Evolutionary conservation across 2,113 vertebrate species (phyloP).

Genomic region (Coregonus clupeaformis): DNA sequence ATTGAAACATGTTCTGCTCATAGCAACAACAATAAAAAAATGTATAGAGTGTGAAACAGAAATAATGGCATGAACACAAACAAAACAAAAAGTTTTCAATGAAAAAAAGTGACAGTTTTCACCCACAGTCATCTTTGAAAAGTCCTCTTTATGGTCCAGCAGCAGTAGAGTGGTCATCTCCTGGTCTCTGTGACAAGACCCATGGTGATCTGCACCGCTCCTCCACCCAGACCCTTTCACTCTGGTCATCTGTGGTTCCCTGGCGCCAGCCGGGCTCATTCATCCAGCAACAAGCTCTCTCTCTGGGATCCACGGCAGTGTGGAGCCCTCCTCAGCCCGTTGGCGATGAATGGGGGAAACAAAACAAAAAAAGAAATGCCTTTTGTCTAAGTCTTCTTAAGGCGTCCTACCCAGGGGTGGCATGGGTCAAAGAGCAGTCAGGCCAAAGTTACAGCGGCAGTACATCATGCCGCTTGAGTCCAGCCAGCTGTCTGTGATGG

Average conservation of each 20-base stretch:
- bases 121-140: conserved; percentile 53
- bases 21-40: conserved; percentile 43
- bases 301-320: conserved; percentile 23
- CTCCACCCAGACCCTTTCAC: conserved; percentile 15
- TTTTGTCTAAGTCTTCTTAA: conserved; percentile 48
- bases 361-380: conserved; percentile 50
- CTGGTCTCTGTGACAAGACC: conserved; percentile 22
- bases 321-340: conserved; percentile 47
- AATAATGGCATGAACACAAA: conserved; percentile 38
- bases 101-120: conserved; percentile 36
- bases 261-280: conserved; percentile 29
- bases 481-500: conserved; percentile 91
- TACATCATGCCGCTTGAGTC: conserved; percentile 96
- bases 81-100: conserved; percentile 9
- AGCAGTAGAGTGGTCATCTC: conserved; percentile 38
- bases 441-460: conserved; percentile 96
- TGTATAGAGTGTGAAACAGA: conserved; percentile 28
- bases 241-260: conserved; percentile 42
- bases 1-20: conserved; percentile 49
- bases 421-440: conserved; percentile 90
- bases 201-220: conserved; percentile 14
- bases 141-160: conserved; percentile 60
- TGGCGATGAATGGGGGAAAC: conserved; percentile 51
- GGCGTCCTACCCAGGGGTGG: conserved; percentile 42
- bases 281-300: conserved; percentile 32